Evolutionary conservation across 2,113 vertebrate genomes (phyloP).

Genomic region (Mustela nigripes): DNA sequence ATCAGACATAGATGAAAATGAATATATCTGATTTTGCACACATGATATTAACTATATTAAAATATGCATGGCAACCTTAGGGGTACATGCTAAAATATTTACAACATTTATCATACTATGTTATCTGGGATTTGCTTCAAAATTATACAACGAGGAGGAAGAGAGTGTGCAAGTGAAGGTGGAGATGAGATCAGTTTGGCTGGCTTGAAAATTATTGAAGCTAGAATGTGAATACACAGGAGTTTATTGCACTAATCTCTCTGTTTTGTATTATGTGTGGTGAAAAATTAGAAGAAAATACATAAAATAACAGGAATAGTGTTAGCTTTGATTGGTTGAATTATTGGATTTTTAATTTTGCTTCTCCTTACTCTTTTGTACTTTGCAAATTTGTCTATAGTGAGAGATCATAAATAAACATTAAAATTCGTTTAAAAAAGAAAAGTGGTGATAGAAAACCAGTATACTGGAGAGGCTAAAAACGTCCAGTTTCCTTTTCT

Average conservation of each 20-base stretch:
- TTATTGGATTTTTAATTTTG: constrained; percentile 16
- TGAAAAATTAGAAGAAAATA: constrained; percentile 29
- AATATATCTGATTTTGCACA: neutral
- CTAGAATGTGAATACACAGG: neutral
- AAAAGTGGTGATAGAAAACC: neutral
- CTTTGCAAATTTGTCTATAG: constrained; percentile 16
- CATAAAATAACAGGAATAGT: neutral
- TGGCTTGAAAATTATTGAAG: neutral
- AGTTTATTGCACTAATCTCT: neutral
- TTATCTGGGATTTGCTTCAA: constrained; percentile 8
- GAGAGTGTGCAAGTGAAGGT: neutral
- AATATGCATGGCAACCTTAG: neutral
- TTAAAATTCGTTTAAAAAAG: too few species aligned
- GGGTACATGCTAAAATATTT: constrained; percentile 38
- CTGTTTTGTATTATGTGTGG: neutral
- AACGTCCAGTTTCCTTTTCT: neutral
- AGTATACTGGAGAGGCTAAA: neutral
- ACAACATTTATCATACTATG: neutral
- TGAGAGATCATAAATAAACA: neutral
- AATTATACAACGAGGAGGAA: neutral
- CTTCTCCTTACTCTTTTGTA: neutral
- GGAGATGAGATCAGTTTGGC: neutral
- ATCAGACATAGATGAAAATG: constrained; percentile 16
- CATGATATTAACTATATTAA: neutral
- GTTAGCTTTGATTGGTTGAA: constrained; percentile 39